Base-by-base conservation (phyloP, 2,888 invertebrate genomes). In the Chrysotoxum bicinctum region DNA sequence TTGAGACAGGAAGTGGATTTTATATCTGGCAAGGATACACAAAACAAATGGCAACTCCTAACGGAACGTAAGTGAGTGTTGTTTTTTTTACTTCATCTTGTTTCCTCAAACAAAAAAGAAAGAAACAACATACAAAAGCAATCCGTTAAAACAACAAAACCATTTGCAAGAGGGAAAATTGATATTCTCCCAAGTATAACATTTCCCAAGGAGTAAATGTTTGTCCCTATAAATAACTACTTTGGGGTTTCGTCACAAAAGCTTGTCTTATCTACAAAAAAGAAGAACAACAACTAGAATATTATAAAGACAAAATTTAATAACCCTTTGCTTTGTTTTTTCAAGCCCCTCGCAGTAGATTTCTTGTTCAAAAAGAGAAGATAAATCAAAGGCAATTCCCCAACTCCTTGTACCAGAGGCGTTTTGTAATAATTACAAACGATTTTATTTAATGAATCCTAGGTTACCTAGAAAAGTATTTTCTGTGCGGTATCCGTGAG, bases 1-100 rank as follows among this genome's bases (percentile, higher is more conserved):
- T 21, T 58, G 14, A 35, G 56, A 35, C 19, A 58, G 35, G 35
- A 58, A 58, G 56, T 58, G 35, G 56, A 58, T 58, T 35, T 35
- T 58, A 14, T 58, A 50, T 50, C n/a, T 54, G 35, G 21, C 19
- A 35, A 54, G 26, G 54, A 30, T 45, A 21, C 48, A 48, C 10
- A 48, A 48, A 48, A 19, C 19, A 45, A 48, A 56, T 1, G 16
- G 0, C 35, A 7, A 30, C 54, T 54, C 9, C 16, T 16, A 54
- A 30, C 54, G 30, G 32, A 54, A 10, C 10, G 30, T 54, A 16
- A n/a, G 19, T 52, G 6, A n/a, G 19, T 52, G 6, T 16, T 26
- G 0, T 32, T 54, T 54, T 32, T 30, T n/a, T 52, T 16, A 8
- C 30, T 52, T 54, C 9, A 16, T 16, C 3, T 16, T 54, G 3